Base-by-base conservation (phyloP, 2,113 vertebrate species). In the Corvus moneduloides region DNA sequence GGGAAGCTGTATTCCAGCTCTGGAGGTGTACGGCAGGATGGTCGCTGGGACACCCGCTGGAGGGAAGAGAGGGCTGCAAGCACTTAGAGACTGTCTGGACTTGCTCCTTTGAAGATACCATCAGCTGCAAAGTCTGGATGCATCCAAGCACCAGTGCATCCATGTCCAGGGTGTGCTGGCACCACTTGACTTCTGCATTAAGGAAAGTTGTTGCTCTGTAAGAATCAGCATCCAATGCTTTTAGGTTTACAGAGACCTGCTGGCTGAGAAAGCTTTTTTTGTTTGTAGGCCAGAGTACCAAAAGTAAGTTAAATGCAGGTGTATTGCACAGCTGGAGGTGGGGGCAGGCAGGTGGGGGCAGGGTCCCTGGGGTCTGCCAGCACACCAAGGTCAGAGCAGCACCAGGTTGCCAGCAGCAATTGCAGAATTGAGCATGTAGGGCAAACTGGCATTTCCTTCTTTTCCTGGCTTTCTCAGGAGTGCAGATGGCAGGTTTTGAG, bases 31-130 rank as follows among this genome's bases (percentile, higher is more conserved):
- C 19, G 37, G 44, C 49, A 51, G 33, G 9, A 21, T 76, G 66
- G 30, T 41, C 0, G 0, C 55, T 69, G 72, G 79, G 56, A 49
- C 41, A 49, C 26, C 9, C 5, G 0, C 17, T 1, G 1, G 49
- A 77, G 51, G 41, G 41, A 77, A 23, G 27, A 73, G 37, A 16
- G 28, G 54, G 18, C 59, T 92, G 64, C 52, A 49, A 44, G 56
- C 3, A 0, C 28, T 66, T 41, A 37, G 61, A 44, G 39, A 9
- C 63, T 37, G 13, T 28, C 32, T 35, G 46, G 18, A 33, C 43
- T 78, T 74, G 30, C 7, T 71, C 16, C 51, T 86, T 62, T 43
- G 27, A 61, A 51, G 64, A 28, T 12, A 12, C 18, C 21, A 11
- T 33, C 30, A 48, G 35, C 88, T 11, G 11, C 75, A 73, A 56